A percentile compares a stretch with the other conserved stretches of the same genome.
Evolutionary conservation across 2,888 invertebrate genomes (phyloP).

Genomic region (Cyclophora punctaria): DNA sequence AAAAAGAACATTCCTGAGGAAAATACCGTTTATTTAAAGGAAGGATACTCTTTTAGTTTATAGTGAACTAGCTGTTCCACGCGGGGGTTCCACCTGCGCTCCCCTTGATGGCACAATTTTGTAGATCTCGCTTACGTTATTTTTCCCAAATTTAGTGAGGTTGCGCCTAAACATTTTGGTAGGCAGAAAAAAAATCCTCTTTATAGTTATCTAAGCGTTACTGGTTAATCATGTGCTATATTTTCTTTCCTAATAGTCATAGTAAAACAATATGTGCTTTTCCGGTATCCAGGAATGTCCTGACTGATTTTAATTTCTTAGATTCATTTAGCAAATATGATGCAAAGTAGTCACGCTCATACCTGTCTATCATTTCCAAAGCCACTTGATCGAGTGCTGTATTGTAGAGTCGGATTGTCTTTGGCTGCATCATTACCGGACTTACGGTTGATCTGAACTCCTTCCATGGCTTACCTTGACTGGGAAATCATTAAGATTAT

Average conservation of each 20-base stretch:
- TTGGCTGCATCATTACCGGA: slow-evolving; percentile 80
- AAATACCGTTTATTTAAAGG: too few relatives aligned
- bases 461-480: slow-evolving; percentile 4
- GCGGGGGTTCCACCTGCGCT: too few relatives aligned
- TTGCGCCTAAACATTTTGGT: too few relatives aligned
- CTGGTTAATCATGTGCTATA: too few relatives aligned
- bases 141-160: too few relatives aligned
- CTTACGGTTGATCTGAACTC: slow-evolving; percentile 80
- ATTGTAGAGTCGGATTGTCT: slow-evolving; percentile 77
- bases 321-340: background rate
- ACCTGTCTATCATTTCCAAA: slow-evolving; percentile 74
- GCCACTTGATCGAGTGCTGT: slow-evolving; percentile 77
- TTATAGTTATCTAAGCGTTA: background rate
- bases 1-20: too few relatives aligned
- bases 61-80: too few relatives aligned
- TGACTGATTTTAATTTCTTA: background rate
- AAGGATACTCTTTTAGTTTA: too few relatives aligned
- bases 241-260: background rate
- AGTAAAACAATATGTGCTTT: background rate
- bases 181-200: background rate
- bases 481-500: background rate
- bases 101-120: too few relatives aligned
- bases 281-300: too few relatives aligned
- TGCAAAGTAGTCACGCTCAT: background rate
- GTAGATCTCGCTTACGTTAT: too few relatives aligned